phyloP scores from a whole-genome alignment of 2,888 invertebrate species.

The Anodontia alba region DNA sequence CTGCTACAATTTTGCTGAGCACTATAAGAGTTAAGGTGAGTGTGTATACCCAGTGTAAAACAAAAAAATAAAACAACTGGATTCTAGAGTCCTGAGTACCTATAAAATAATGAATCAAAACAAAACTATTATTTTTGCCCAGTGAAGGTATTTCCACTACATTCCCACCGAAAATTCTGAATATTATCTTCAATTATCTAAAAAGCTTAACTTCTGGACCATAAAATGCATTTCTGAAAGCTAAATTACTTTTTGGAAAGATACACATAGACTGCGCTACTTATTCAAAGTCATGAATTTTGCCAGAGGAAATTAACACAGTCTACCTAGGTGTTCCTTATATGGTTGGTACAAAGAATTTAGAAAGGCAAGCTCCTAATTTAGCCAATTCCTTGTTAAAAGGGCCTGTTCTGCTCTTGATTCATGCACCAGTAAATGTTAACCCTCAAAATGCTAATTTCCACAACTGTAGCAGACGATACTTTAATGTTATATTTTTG shows the following conservation, averaged over 20 bases:
- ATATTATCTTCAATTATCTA: slow-evolving; percentile 18
- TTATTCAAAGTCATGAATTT: slow-evolving; percentile 13
- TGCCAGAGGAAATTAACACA: not conserved
- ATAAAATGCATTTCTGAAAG: slow-evolving; percentile 21
- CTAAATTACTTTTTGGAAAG: not conserved
- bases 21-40: too few relatives aligned
- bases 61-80: too few relatives aligned
- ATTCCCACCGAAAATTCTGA: slow-evolving; percentile 10
- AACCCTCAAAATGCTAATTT: too few relatives aligned
- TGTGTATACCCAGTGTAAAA: too few relatives aligned
- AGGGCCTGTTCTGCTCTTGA: too few relatives aligned
- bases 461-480: too few relatives aligned
- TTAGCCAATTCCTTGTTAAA: not conserved
- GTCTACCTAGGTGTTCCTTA: slow-evolving; percentile 4
- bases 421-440: too few relatives aligned
- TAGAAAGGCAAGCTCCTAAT: not conserved
- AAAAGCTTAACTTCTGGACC: slow-evolving; percentile 11
- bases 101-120: too few relatives aligned
- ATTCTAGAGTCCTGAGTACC: too few relatives aligned
- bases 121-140: not conserved
- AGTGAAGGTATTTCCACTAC: not conserved
- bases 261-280: not conserved
- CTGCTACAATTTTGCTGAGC: too few relatives aligned
- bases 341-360: not conserved
- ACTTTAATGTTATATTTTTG: too few relatives aligned